Percentiles rank a stretch among this genome's conserved stretches.
phyloP scores from a whole-genome alignment of 2,888 invertebrate species.

The Leptinotarsa haldemani region DNA sequence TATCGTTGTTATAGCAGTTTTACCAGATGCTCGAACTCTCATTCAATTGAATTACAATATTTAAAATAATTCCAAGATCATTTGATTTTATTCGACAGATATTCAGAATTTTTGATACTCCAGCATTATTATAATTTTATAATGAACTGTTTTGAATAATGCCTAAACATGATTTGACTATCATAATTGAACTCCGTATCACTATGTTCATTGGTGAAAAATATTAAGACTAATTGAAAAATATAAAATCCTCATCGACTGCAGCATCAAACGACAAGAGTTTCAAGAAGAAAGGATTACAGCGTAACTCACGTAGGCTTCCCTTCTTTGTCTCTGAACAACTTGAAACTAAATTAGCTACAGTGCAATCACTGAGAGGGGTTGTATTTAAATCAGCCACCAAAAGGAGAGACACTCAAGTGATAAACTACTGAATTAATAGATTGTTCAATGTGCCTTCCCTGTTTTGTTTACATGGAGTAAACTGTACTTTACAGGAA shows the following conservation, averaged over 20 bases:
- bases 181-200: too few relatives aligned
- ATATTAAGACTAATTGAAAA: too few relatives aligned
- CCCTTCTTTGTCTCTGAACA: slow-evolving; percentile 31
- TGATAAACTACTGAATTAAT: slow-evolving; percentile 61
- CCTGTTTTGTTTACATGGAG: background rate
- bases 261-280: slow-evolving; percentile 43
- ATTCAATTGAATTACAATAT: too few relatives aligned
- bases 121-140: too few relatives aligned
- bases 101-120: too few relatives aligned
- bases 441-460: slow-evolving; percentile 53
- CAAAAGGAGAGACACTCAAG: slow-evolving; percentile 58
- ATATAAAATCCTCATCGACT: background rate
- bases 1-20: too few relatives aligned
- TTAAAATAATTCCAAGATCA: too few relatives aligned
- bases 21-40: too few relatives aligned
- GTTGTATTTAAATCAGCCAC: slow-evolving; percentile 61
- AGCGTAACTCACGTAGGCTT: slow-evolving; percentile 50
- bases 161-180: too few relatives aligned
- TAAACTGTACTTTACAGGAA: background rate
- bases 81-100: too few relatives aligned
- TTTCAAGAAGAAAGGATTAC: slow-evolving; percentile 57
- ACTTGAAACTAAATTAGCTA: slow-evolving; percentile 49
- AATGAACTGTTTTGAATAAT: too few relatives aligned
- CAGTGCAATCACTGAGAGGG: slow-evolving; percentile 49
- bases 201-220: too few relatives aligned